Evolutionary conservation across 2,113 vertebrate species (phyloP).

Genomic region (Cyprinodon brontotheroides): DNA sequence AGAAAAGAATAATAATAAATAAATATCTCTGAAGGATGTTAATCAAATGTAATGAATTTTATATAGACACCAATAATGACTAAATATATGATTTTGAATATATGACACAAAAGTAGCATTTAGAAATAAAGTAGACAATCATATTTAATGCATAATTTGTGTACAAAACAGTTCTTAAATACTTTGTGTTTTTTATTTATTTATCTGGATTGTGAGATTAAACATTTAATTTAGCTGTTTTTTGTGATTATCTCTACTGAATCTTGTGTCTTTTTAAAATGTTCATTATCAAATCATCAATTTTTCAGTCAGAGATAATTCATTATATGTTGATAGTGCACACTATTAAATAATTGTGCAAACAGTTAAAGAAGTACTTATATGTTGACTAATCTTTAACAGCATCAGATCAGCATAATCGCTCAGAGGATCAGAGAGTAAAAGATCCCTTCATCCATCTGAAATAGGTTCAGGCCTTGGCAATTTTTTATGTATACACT

Average conservation of each 20-base stretch:
- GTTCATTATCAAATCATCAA: background rate
- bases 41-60: too few species aligned
- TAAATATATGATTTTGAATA: too few species aligned
- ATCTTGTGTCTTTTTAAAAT: background rate
- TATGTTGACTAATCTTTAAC: conserved; percentile 5
- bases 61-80: too few species aligned
- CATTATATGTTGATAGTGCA: background rate
- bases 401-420: conserved; percentile 38
- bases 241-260: background rate
- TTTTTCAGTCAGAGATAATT: background rate
- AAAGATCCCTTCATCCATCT: conserved; percentile 30
- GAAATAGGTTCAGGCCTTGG: conserved; percentile 46
- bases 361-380: background rate
- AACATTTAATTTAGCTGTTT: background rate
- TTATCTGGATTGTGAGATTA: background rate
- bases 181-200: too few species aligned
- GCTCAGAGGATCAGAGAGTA: conserved; percentile 34
- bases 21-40: too few species aligned
- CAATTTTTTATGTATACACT: conserved; percentile 38
- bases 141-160: too few species aligned
- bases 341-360: background rate
- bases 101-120: too few species aligned
- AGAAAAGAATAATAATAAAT: too few species aligned
- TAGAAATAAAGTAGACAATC: too few species aligned
- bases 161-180: too few species aligned